These are phyloP conservation scores for Lethocerus indicus DNA, from an alignment of 1,140 invertebrate species.

Conservation along the genomic window DNA sequence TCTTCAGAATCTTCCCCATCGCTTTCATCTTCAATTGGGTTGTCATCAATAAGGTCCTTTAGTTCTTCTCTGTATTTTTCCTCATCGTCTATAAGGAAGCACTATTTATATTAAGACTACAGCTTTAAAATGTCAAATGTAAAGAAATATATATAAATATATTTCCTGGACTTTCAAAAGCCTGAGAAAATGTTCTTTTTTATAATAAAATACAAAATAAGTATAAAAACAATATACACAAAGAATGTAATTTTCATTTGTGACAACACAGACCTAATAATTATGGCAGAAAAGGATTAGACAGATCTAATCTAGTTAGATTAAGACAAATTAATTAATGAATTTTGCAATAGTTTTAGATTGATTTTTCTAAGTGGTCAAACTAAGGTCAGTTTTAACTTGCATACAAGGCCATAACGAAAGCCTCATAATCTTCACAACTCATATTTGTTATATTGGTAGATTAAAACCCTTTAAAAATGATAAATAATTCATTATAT, in stretches of 20 bases:
- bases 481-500: no score
- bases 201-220: background rate
- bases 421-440: no score
- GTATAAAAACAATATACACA: background rate
- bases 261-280: background rate
- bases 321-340: no score
- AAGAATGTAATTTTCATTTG: background rate
- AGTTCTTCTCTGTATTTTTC: conserved; percentile 64
- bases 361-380: no score
- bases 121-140: background rate
- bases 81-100: conserved; percentile 56
- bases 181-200: background rate
- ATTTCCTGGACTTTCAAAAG: background rate
- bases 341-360: no score
- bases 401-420: no score
- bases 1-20: conserved; percentile 70
- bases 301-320: no score
- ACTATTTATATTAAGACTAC: background rate
- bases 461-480: no score
- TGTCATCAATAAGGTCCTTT: conserved; percentile 89
- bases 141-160: background rate
- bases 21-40: conserved; percentile 72
- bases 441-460: no score
- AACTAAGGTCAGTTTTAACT: no score
- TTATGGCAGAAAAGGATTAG: no score